Base-by-base conservation (phyloP, 1,140 invertebrate genomes). In the Ostrea denselamellosa region DNA sequence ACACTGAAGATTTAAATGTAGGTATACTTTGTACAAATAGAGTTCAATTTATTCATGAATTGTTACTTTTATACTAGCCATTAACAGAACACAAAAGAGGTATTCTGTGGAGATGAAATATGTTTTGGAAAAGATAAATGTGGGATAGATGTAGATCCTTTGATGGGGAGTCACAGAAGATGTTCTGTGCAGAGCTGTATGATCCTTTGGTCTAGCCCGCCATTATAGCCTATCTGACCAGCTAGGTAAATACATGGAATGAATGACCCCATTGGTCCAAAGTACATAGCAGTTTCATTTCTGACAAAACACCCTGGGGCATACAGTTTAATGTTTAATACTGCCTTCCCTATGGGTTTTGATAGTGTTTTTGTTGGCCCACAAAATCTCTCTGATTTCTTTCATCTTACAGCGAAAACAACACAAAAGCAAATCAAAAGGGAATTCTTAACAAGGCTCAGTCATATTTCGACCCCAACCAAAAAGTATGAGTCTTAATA, bases 61-160 rank as follows among this genome's bases (percentile, higher is more conserved):
- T 34, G 68, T 71, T 71, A 71, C 68, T 71, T 71, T 71, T 71
- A 71, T 71, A 71, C 68, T 71, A 71, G 68, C 68, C 25, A 71
- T 71, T 71, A 71, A 71, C 68, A 71, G 7, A 28, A 28, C 68
- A 71, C 68, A 71, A 71, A 71, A 71, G 68, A 71, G 28, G 22
- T 25, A 71, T 71, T 71, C 68, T 71, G 68, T 71, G 68, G 68
- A 22, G 68, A 71, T 28, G 68, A 71, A 71, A 71, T 71, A 71
- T 71, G 68, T 71, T 71, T 71, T 71, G 68, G 68, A 71, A 71
- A 71, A 71, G 68, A 71, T 71, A 71, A 71, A 71, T 71, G 68
- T 28, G 68, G 22, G 68, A 71, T 71, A 71, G 25, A 71, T 71
- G 68, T 71, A 34, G 68, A 71, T 71, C 68, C 68, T 25, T 71